Evolutionary conservation across 2,113 vertebrate species (phyloP).

Genomic region (Elgaria multicarinata): DNA sequence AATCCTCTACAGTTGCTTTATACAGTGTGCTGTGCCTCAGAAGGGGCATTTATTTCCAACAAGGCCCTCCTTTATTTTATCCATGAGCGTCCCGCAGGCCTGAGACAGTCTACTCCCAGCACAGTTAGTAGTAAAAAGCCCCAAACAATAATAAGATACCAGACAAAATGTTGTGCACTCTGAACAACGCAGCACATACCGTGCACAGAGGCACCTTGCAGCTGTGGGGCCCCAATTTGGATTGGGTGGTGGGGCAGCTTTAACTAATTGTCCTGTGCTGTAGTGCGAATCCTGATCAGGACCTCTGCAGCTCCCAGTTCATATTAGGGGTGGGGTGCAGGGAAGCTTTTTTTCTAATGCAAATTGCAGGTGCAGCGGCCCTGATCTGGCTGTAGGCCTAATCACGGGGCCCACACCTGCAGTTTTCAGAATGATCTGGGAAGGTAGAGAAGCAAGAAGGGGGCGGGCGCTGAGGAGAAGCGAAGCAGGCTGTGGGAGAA

Average conservation of each 20-base stretch:
- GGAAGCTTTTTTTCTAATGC: too few species aligned
- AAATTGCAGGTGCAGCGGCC: too few species aligned
- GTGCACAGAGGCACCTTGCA: background rate
- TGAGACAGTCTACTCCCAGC: background rate
- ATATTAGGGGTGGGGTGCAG: too few species aligned
- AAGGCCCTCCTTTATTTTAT: too few species aligned
- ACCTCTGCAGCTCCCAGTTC: too few species aligned
- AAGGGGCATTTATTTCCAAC: background rate
- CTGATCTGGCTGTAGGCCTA: too few species aligned
- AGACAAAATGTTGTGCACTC: background rate
- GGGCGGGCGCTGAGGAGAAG: background rate
- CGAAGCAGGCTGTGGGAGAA: background rate
- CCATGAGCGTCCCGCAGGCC: background rate
- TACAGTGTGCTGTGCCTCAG: background rate
- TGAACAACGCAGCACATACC: background rate
- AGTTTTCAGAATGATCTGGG: background rate
- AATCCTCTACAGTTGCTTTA: background rate
- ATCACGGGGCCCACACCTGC: too few species aligned
- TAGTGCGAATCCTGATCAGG: too few species aligned
- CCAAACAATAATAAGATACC: background rate
- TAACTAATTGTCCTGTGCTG: background rate
- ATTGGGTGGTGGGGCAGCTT: background rate
- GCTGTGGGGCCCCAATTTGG: background rate
- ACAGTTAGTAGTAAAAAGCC: background rate
- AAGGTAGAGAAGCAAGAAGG: background rate